Conservation (phyloP, 2,113 vertebrate genomes). For the Aix galericulata region DNA sequence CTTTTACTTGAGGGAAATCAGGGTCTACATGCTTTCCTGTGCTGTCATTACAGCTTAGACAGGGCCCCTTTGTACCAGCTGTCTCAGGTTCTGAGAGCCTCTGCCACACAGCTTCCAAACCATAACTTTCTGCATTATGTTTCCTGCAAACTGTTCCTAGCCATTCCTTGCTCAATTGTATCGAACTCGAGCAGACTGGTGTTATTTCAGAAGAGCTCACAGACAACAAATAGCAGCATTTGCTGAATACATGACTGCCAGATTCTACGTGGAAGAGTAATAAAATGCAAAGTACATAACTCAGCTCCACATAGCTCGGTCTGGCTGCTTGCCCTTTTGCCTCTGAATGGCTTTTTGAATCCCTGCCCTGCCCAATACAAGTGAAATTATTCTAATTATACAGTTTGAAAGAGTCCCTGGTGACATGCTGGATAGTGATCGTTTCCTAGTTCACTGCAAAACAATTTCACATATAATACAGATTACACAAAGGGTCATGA, state of each 20-base stretch:
- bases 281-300: not conserved
- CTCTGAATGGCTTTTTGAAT: conserved; percentile 37
- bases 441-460: conserved; percentile 45
- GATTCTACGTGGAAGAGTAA: not conserved
- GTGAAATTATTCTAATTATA: conserved; percentile 41
- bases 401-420: not conserved
- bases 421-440: conserved; percentile 30
- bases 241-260: not conserved
- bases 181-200: not conserved
- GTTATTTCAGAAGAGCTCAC: not conserved
- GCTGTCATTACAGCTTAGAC: accelerated
- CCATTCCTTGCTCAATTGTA: not conserved
- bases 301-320: not conserved
- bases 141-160: not conserved
- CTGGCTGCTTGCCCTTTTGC: conserved; percentile 30
- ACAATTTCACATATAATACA: conserved; percentile 3
- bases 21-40: not conserved
- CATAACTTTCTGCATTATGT: not conserved
- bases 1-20: accelerated
- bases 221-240: not conserved
- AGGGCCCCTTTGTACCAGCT: not conserved
- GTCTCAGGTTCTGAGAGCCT: not conserved
- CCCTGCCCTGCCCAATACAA: conserved; percentile 3
- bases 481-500: conserved; percentile 7
- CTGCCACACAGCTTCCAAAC: not conserved